A percentile compares a stretch with the other conserved stretches of the same genome.
These are phyloP conservation scores for Poliocrania exsul DNA, from an alignment of 2,797 vertebrate species.

Conservation along the genomic window DNA sequence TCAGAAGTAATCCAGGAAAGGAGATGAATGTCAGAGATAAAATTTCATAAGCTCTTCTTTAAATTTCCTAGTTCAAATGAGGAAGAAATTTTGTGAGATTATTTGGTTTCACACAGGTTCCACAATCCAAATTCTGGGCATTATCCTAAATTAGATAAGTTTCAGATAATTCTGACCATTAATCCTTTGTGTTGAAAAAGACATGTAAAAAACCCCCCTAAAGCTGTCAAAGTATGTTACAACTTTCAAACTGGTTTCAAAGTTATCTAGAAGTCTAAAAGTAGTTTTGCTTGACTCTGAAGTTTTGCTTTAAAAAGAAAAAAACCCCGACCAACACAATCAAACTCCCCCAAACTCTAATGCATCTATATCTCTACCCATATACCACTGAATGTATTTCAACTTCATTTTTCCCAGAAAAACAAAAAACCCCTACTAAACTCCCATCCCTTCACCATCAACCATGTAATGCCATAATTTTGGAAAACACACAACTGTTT, in stretches of 20 bases:
- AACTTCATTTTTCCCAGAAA: not conserved
- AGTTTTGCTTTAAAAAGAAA: not conserved
- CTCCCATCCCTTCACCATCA: not conserved
- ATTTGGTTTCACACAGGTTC: not conserved
- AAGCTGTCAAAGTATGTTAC: not conserved
- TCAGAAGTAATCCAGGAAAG: not conserved
- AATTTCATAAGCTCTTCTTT: not conserved
- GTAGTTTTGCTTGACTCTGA: rapidly evolving
- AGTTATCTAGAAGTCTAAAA: not conserved
- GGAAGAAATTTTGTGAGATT: not conserved
- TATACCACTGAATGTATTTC: not conserved
- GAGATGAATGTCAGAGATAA: not conserved
- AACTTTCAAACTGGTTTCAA: not conserved
- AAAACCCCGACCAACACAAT: not conserved
- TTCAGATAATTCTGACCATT: not conserved
- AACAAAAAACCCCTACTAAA: rapidly evolving
- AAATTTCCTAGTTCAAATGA: not conserved
- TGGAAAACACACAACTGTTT: not conserved
- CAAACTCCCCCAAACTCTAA: rapidly evolving
- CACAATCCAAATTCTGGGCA: not conserved
- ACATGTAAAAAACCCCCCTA: rapidly evolving
- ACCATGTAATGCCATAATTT: not conserved
- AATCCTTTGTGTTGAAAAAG: not conserved
- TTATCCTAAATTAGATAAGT: not conserved
- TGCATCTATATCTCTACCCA: not conserved